These are phyloP conservation scores for Tachysurus vachellii DNA, from an alignment of 2,113 vertebrate species.

Conservation along the genomic window DNA sequence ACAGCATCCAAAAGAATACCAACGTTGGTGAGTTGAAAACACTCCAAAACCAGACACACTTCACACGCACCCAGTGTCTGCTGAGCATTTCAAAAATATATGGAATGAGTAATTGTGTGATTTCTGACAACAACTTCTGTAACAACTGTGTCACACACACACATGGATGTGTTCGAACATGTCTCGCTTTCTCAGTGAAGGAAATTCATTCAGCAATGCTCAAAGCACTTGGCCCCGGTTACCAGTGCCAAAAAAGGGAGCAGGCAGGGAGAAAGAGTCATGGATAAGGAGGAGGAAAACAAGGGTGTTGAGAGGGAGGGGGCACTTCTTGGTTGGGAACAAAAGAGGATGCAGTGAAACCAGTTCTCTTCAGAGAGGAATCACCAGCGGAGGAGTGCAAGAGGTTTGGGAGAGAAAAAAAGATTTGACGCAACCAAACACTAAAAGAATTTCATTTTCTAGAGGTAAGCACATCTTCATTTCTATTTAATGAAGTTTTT, in stretches of 20 bases:
- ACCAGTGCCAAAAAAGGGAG: constrained; percentile 10
- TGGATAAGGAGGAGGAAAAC: constrained; percentile 27
- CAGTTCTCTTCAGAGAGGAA: constrained; percentile 30
- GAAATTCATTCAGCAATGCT: not conserved
- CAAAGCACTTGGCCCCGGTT: not conserved
- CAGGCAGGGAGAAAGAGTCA: constrained; percentile 12
- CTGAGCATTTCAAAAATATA: not conserved
- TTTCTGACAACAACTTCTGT: not conserved
- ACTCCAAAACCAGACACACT: not conserved
- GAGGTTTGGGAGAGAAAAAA: not conserved
- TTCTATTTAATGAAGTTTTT: not conserved
- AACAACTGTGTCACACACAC: not conserved
- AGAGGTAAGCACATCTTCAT: not conserved
- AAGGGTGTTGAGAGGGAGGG: constrained; percentile 66
- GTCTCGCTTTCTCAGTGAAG: not conserved
- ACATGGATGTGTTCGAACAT: constrained; percentile 11
- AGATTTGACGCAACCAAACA: not conserved
- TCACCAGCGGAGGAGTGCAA: not conserved
- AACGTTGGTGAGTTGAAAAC: not conserved
- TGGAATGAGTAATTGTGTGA: constrained; percentile 1
- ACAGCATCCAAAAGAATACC: not conserved
- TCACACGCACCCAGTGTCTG: not conserved
- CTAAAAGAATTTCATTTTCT: not conserved
- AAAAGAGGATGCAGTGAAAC: constrained; percentile 59
- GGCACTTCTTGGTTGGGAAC: constrained; percentile 50